These are phyloP conservation scores for Pseudochromis fuscus DNA, from an alignment of 2,797 vertebrate genomes.

Conservation along the genomic window DNA sequence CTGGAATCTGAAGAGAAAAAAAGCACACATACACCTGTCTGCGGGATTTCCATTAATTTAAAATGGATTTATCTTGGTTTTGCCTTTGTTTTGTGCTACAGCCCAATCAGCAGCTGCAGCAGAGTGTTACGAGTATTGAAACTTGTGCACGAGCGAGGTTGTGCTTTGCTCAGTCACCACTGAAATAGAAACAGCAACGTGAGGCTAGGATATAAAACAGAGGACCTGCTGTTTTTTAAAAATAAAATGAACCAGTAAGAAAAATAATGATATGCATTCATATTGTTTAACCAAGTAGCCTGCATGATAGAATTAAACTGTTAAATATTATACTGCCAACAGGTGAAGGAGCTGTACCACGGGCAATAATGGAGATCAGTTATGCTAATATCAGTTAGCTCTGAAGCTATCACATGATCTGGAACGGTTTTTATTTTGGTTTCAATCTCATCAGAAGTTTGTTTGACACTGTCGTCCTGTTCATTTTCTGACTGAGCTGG, in stretches of 20 bases:
- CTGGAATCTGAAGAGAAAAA: conserved; percentile 29
- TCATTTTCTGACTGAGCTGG: conserved; percentile 10
- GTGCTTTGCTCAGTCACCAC: conserved; percentile 43
- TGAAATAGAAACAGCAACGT: conserved; percentile 48
- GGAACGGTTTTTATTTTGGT: conserved; percentile 4
- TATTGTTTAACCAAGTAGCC: conserved; percentile 17
- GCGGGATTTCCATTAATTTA: conserved; percentile 13
- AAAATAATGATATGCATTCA: conserved; percentile 23
- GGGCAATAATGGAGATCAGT: conserved; percentile 9
- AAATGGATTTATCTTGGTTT: conserved; percentile 27
- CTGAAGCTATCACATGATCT: neutral
- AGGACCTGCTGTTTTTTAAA: conserved; percentile 46
- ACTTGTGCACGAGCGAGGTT: conserved; percentile 32
- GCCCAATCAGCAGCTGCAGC: conserved; percentile 20
- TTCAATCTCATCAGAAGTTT: conserved; percentile 1
- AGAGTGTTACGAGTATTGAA: conserved; percentile 26
- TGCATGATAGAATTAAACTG: conserved; percentile 12
- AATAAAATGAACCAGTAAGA: conserved; percentile 16
- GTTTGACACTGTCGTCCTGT: too few species aligned
- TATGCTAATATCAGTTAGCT: neutral
- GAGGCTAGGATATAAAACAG: conserved; percentile 31
- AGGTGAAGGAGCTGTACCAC: neutral
- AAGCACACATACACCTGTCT: conserved; percentile 16
- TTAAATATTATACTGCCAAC: neutral
- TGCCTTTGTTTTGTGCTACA: conserved; percentile 13